These are phyloP conservation scores for Sarcophilus harrisii DNA, from an alignment of 2,797 vertebrate species.

Conservation along the genomic window DNA sequence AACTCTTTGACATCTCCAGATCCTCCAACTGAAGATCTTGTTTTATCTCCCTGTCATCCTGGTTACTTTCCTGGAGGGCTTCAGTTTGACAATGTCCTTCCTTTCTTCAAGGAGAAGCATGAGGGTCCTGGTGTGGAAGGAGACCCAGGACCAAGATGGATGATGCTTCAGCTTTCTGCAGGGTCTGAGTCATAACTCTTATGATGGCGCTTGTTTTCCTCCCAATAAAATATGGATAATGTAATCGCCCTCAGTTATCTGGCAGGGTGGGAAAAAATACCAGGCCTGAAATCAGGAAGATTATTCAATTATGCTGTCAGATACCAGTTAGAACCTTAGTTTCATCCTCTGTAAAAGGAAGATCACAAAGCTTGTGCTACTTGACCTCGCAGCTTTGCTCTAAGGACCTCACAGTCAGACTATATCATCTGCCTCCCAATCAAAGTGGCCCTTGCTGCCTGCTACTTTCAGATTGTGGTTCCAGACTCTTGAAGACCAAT, in stretches of 20 bases:
- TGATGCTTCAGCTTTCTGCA: not conserved
- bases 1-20: not conserved
- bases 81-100: not conserved
- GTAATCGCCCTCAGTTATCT: not conserved
- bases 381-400: not conserved
- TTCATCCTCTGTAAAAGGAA: not conserved
- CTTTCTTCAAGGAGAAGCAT: not conserved
- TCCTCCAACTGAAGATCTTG: not conserved
- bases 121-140: not conserved
- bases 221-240: not conserved
- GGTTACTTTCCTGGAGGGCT: not conserved
- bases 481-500: not conserved
- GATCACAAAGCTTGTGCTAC: not conserved
- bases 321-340: not conserved
- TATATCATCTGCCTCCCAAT: not conserved
- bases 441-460: not conserved
- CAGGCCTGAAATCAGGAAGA: not conserved
- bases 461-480: not conserved
- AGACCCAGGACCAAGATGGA: not conserved
- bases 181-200: not conserved
- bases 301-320: not conserved
- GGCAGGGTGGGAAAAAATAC: not conserved
- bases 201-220: not conserved
- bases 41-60: not conserved
- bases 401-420: not conserved